Evolutionary conservation across 1,140 invertebrate genomes (phyloP).

Genomic region (Philotrypesis tridentata): DNA sequence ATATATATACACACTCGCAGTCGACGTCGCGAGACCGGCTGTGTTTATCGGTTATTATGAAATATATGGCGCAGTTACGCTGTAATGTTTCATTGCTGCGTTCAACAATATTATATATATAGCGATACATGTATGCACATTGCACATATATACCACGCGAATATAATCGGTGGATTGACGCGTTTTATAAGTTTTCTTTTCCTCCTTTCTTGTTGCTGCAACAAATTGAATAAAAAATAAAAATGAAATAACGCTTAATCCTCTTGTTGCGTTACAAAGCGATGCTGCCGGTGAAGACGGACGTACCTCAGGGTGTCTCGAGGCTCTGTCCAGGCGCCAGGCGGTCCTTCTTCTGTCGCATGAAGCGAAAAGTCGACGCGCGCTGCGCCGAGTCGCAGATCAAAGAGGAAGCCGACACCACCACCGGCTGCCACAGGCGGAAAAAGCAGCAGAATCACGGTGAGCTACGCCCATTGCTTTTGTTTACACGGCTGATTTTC

Average conservation of each 20-base stretch:
- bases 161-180: not conserved
- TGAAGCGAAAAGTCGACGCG: slow-evolving; percentile 84
- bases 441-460: slow-evolving; percentile 81
- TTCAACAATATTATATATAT: too few relatives aligned
- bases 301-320: slow-evolving; percentile 83
- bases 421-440: slow-evolving; percentile 77
- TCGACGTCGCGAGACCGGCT: too few relatives aligned
- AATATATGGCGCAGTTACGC: not conserved
- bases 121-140: too few relatives aligned
- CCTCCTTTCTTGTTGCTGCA: too few relatives aligned
- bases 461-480: slow-evolving; percentile 54
- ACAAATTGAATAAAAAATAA: too few relatives aligned
- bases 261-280: slow-evolving; percentile 74
- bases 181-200: not conserved
- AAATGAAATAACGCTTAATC: not conserved
- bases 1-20: too few relatives aligned
- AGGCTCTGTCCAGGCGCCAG: slow-evolving; percentile 89
- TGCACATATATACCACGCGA: too few relatives aligned
- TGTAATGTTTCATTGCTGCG: not conserved
- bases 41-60: not conserved
- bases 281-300: slow-evolving; percentile 92
- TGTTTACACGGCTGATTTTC: too few relatives aligned
- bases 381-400: slow-evolving; percentile 71
- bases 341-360: slow-evolving; percentile 94
- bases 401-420: slow-evolving; percentile 84